Conservation (phyloP, 2,888 invertebrate species). For the Drosophila pegasa region DNA sequence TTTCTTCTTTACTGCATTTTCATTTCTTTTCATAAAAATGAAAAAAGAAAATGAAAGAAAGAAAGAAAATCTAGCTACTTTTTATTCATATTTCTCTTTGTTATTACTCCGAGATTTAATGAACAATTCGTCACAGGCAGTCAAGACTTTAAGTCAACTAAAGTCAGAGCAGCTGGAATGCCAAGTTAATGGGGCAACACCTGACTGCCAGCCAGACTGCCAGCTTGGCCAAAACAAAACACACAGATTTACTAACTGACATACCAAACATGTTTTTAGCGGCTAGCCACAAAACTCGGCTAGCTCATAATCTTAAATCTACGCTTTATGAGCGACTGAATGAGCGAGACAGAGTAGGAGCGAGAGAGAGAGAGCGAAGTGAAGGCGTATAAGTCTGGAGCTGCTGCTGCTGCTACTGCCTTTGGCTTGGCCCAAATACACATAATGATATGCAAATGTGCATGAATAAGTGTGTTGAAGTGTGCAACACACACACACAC, state of each 20-base stretch:
- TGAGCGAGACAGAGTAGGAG: background rate
- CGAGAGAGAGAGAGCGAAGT: slow-evolving; percentile 8
- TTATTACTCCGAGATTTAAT: background rate
- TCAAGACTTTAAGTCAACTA: slow-evolving; percentile 30
- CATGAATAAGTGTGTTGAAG: slow-evolving; percentile 73
- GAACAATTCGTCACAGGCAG: slow-evolving; percentile 16
- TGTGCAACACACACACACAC: slow-evolving; percentile 39
- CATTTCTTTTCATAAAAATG: background rate
- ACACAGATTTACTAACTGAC: slow-evolving; percentile 72
- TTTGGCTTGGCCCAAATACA: slow-evolving; percentile 54
- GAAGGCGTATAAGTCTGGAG: slow-evolving; percentile 31
- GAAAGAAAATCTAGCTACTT: background rate
- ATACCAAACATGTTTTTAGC: slow-evolving; percentile 48
- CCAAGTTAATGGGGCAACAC: slow-evolving; percentile 48
- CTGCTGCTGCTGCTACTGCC: slow-evolving; percentile 30
- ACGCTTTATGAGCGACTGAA: slow-evolving; percentile 64
- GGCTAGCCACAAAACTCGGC: slow-evolving; percentile 74
- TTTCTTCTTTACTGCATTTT: background rate
- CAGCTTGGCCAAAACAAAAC: slow-evolving; percentile 22
- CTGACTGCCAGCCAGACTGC: slow-evolving; percentile 31
- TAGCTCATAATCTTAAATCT: slow-evolving; percentile 79
- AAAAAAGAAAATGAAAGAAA: too few relatives aligned
- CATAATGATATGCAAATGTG: slow-evolving; percentile 79
- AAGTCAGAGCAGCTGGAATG: slow-evolving; percentile 35
- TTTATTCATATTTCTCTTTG: slow-evolving; percentile 9